These are phyloP conservation scores for Periophthalmus modestus DNA, from an alignment of 2,113 vertebrate genomes.

Conservation along the genomic window DNA sequence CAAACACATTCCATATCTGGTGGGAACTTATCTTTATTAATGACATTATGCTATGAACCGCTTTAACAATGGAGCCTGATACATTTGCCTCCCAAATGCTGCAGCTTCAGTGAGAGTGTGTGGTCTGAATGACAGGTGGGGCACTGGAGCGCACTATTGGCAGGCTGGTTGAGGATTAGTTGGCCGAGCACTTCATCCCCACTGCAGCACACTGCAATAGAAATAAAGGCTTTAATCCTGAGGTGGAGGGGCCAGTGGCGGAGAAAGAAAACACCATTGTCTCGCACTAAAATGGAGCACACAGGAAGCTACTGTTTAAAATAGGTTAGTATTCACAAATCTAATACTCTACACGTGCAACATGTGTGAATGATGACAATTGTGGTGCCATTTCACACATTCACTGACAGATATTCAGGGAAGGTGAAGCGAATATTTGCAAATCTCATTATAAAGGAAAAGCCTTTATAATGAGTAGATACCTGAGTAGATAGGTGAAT, in stretches of 20 bases:
- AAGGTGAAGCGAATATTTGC: neutral
- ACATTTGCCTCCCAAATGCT: constrained; percentile 2
- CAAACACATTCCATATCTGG: neutral
- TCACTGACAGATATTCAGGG: constrained; percentile 5
- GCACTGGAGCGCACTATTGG: constrained; percentile 64
- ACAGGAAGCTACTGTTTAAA: neutral
- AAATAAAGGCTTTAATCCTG: constrained; percentile 64
- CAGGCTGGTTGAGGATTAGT: constrained; percentile 67
- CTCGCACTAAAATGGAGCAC: constrained; percentile 14
- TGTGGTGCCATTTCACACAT: constrained; percentile 1
- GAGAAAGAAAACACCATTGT: constrained; percentile 33
- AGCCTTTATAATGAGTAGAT: no score
- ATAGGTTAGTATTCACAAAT: neutral
- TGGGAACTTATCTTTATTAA: neutral
- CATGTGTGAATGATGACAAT: constrained; percentile 28
- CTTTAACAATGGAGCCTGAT: constrained; percentile 5
- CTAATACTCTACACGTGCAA: neutral
- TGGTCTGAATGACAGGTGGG: constrained; percentile 55
- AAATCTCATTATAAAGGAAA: constrained; percentile 25
- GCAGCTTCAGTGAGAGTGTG: constrained; percentile 4
- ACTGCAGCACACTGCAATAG: constrained; percentile 57
- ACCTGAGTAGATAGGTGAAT: neutral
- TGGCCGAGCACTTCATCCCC: constrained; percentile 53
- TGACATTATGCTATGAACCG: neutral
- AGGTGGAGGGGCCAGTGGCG: constrained; percentile 32